Percentiles rank a stretch among this genome's conserved stretches.
Evolutionary conservation across 1,140 invertebrate species (phyloP).

Genomic region (Vollenhovia emeryi): DNA sequence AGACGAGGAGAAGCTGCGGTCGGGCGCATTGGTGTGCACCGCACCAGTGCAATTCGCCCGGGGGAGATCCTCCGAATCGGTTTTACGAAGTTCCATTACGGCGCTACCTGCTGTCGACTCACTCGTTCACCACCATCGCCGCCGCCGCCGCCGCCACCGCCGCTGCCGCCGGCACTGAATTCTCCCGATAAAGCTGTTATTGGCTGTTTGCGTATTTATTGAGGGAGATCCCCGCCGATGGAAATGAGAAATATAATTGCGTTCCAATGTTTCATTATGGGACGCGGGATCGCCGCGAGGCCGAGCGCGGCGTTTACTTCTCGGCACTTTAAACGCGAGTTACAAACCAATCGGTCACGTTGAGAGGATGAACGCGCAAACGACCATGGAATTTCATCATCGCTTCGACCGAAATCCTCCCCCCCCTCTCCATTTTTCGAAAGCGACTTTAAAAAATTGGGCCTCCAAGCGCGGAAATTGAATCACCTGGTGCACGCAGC

Average conservation of each 20-base stretch:
- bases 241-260: slow-evolving; percentile 62
- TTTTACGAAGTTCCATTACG: slow-evolving; percentile 60
- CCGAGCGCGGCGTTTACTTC: neutral
- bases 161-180: slow-evolving; percentile 36
- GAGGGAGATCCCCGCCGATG: slow-evolving; percentile 50
- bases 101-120: slow-evolving; percentile 54
- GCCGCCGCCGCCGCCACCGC: slow-evolving; percentile 3
- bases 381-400: neutral
- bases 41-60: slow-evolving; percentile 48
- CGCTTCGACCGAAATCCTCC: neutral
- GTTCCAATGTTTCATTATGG: slow-evolving; percentile 54
- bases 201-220: slow-evolving; percentile 60
- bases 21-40: slow-evolving; percentile 37
- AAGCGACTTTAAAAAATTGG: neutral
- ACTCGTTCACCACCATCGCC: slow-evolving; percentile 21
- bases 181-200: slow-evolving; percentile 58
- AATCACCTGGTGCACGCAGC: neutral
- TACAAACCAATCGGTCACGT: neutral
- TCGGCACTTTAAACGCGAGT: slow-evolving; percentile 13
- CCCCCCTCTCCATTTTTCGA: neutral
- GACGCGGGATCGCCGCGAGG: slow-evolving; percentile 48
- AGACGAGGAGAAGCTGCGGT: slow-evolving; percentile 44
- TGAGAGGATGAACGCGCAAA: neutral
- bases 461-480: neutral
- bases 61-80: slow-evolving; percentile 49